Conservation (phyloP, 1,140 invertebrate genomes). For the Hypothenemus hampei region DNA sequence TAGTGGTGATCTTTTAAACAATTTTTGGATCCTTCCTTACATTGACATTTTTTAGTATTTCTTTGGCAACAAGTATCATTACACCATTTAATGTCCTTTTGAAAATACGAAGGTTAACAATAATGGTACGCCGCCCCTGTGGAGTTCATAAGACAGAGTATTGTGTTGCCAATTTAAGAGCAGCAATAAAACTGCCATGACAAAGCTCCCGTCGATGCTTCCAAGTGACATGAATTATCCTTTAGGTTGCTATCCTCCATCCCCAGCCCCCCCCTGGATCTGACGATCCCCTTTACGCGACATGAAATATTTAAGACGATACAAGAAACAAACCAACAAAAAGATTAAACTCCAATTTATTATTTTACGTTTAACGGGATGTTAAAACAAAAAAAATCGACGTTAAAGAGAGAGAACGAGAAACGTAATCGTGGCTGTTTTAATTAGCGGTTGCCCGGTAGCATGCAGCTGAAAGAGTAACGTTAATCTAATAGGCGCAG, state of each 20-base stretch:
- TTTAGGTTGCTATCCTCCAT: too few relatives aligned
- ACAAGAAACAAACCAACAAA: slow-evolving; percentile 29
- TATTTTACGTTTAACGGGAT: too few relatives aligned
- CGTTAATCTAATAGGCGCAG: slow-evolving; percentile 3
- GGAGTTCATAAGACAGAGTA: too few relatives aligned
- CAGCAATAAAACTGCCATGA: slow-evolving; percentile 46
- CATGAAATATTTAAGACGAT: slow-evolving; percentile 33
- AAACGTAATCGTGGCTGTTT: neutral
- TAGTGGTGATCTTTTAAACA: too few relatives aligned
- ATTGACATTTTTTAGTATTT: too few relatives aligned
- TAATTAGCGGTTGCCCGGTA: slow-evolving; percentile 10
- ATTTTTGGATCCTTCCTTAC: too few relatives aligned
- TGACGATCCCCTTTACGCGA: slow-evolving; percentile 27
- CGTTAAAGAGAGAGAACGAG: neutral
- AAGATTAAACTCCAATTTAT: slow-evolving; percentile 29
- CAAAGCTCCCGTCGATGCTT: slow-evolving; percentile 44
- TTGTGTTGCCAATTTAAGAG: slow-evolving; percentile 42
- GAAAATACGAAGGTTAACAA: too few relatives aligned
- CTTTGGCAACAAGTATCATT: too few relatives aligned
- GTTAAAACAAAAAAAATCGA: slow-evolving; percentile 7
- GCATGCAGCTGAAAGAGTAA: slow-evolving; percentile 13
- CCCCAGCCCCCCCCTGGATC: slow-evolving; percentile 26
- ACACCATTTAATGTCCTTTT: too few relatives aligned
- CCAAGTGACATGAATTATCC: slow-evolving; percentile 47
- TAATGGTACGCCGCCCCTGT: too few relatives aligned